These are phyloP conservation scores for Alces alces DNA, from an alignment of 2,113 vertebrate genomes.

Conservation along the genomic window DNA sequence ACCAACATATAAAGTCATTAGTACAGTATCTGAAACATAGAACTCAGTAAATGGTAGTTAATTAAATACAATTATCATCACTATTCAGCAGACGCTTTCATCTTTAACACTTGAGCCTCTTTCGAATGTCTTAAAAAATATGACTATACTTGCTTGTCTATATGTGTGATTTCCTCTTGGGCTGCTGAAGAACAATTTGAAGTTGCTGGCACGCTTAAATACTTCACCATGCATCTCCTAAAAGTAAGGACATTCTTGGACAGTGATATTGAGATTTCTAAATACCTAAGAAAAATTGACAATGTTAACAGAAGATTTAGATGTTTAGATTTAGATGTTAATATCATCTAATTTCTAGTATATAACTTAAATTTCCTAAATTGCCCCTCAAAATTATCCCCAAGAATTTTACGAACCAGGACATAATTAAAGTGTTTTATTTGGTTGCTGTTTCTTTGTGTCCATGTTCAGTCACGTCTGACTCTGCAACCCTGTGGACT, in stretches of 20 bases:
- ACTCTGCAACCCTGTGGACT: background rate
- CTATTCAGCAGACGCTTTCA: background rate
- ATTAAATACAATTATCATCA: conserved; percentile 13
- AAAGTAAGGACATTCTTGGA: background rate
- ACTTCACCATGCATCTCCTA: background rate
- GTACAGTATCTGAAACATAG: background rate
- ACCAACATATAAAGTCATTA: background rate
- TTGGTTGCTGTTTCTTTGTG: background rate
- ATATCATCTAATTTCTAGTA: background rate
- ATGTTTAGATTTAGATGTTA: background rate
- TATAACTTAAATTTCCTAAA: conserved; percentile 7
- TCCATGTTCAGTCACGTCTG: background rate
- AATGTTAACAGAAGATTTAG: background rate
- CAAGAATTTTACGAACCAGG: background rate
- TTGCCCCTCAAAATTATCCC: background rate
- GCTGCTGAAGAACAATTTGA: background rate
- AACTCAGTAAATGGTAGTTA: background rate
- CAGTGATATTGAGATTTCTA: background rate
- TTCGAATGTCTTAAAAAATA: background rate
- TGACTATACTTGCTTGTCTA: background rate
- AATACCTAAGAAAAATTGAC: background rate
- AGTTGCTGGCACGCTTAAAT: background rate
- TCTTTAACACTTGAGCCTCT: background rate
- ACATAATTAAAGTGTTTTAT: background rate
- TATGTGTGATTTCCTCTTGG: background rate